A percentile compares a stretch with the other conserved stretches of the same genome.
These are phyloP conservation scores for Cygnus olor DNA, from an alignment of 2,797 vertebrate species.

Conservation along the genomic window DNA sequence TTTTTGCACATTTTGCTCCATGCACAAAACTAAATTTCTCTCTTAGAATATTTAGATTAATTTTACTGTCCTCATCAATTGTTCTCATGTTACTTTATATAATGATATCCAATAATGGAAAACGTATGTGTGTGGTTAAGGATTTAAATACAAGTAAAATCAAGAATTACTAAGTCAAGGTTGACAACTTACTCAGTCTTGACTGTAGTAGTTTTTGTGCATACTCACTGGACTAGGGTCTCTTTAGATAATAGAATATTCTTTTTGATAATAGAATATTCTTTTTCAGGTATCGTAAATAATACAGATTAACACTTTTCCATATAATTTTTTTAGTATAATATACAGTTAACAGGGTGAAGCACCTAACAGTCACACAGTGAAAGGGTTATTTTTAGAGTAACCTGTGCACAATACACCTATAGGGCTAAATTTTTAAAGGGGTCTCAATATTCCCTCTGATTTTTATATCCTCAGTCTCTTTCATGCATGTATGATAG, in stretches of 20 bases:
- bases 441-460: constrained; percentile 56
- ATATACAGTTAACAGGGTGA: background rate
- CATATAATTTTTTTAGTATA: background rate
- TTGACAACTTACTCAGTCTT: background rate
- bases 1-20: background rate
- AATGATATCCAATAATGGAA: background rate
- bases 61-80: background rate
- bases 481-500: constrained; percentile 33
- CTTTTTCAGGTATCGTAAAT: background rate
- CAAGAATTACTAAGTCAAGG: background rate
- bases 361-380: background rate
- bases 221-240: background rate
- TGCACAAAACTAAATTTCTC: background rate
- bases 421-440: constrained; percentile 65
- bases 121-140: background rate
- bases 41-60: background rate
- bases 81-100: background rate
- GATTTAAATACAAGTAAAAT: background rate
- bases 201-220: background rate
- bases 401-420: background rate
- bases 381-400: background rate
- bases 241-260: background rate
- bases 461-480: constrained; percentile 8
- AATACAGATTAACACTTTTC: background rate
- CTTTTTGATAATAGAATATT: background rate